Percentiles rank a stretch among this genome's conserved stretches.
These are phyloP conservation scores for Chrysotoxum bicinctum DNA, from an alignment of 2,888 invertebrate species.

Conservation along the genomic window DNA sequence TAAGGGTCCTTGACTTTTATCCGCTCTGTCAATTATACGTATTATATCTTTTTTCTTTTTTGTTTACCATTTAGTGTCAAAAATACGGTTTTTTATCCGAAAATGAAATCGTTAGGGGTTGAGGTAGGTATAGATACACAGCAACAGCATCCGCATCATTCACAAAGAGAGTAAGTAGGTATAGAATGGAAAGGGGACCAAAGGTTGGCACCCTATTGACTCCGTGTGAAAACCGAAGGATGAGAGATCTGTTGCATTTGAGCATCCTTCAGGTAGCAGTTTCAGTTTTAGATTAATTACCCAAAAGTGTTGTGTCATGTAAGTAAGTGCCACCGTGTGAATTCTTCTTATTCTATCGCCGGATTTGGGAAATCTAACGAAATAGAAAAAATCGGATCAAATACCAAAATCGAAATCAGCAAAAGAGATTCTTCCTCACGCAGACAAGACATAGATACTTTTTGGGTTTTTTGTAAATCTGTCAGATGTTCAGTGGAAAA, in stretches of 20 bases:
- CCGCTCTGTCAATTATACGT: constrained; percentile 75
- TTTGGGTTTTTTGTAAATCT: constrained; percentile 34
- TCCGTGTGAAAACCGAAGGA: constrained; percentile 56
- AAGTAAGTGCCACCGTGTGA: constrained; percentile 68
- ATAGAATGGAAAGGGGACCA: constrained; percentile 43
- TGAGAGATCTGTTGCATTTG: constrained; percentile 65
- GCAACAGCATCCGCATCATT: constrained; percentile 56
- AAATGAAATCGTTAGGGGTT: constrained; percentile 73
- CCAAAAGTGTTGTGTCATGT: constrained; percentile 69
- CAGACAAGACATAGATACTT: constrained; percentile 34
- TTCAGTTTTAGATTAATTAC: constrained; percentile 62
- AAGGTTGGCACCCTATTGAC: constrained; percentile 67
- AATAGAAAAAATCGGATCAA: constrained; percentile 63
- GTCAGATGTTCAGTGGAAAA: constrained; percentile 61
- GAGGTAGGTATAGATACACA: constrained; percentile 22
- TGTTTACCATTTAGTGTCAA: constrained; percentile 79
- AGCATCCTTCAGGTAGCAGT: constrained; percentile 55
- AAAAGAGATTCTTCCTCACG: constrained; percentile 17
- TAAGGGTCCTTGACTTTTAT: constrained; percentile 80
- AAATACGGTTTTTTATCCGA: constrained; percentile 78
- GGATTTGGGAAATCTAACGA: constrained; percentile 43
- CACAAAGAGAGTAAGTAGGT: not conserved
- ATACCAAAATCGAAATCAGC: constrained; percentile 39
- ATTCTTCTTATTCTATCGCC: constrained; percentile 38
- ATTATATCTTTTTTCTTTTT: constrained; percentile 77